Evolutionary conservation across 1,140 invertebrate genomes (phyloP).

Genomic region (Brevipalpus yothersi): DNA sequence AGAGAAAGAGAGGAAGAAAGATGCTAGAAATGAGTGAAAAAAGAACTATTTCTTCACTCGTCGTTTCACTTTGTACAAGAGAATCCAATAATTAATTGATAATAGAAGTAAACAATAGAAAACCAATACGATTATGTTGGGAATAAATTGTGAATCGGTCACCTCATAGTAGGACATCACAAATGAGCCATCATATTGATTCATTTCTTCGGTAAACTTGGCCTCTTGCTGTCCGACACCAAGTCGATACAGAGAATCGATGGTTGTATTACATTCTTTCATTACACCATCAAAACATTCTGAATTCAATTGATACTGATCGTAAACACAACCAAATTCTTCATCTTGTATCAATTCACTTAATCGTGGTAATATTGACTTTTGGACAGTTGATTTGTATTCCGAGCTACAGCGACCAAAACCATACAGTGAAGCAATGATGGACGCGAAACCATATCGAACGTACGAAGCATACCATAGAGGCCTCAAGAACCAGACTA

Average conservation of each 20-base stretch:
- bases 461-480: conserved; percentile 70
- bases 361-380: not conserved
- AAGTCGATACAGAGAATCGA: not conserved
- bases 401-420: conserved; percentile 33
- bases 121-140: not conserved
- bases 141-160: not conserved
- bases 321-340: not conserved
- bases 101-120: not conserved
- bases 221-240: not conserved
- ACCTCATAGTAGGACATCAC: not conserved
- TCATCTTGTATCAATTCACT: not conserved
- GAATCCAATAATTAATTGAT: not conserved
- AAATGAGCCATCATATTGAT: not conserved
- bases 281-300: not conserved
- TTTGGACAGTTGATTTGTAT: not conserved
- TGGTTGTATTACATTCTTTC: not conserved
- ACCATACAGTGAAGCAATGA: conserved; percentile 72
- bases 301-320: not conserved
- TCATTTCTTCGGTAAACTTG: not conserved
- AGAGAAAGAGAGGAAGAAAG: too few species aligned
- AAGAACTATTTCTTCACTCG: not conserved
- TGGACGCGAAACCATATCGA: conserved; percentile 70
- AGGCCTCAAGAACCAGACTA: conserved; percentile 65
- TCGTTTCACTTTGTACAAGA: not conserved
- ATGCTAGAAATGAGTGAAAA: too few species aligned